phyloP scores from a whole-genome alignment of 2,888 invertebrate genomes.

The Drosophila borborema region DNA sequence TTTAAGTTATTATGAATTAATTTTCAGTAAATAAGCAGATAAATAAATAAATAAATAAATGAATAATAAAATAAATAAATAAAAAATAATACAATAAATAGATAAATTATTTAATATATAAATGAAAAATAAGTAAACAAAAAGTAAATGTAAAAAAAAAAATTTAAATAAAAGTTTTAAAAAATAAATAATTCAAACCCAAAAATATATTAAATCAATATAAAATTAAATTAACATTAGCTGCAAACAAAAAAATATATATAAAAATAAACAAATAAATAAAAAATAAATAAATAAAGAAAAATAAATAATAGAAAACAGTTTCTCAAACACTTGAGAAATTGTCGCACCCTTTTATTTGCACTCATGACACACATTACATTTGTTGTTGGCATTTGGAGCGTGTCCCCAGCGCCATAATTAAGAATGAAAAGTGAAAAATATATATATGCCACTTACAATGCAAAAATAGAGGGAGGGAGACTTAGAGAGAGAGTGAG shows the following conservation, averaged over 20 bases:
- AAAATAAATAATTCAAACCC: no score
- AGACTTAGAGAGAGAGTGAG: background rate
- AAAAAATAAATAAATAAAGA: background rate
- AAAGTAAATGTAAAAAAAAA: no score
- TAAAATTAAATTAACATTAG: background rate
- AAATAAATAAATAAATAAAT: no score
- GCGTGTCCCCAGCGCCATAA: constrained; percentile 64
- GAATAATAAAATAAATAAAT: no score
- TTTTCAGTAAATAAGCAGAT: no score
- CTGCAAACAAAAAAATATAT: background rate
- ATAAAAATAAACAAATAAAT: background rate
- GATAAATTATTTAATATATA: no score
- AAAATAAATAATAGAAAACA: background rate
- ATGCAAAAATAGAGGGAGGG: constrained; percentile 7
- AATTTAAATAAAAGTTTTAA: no score
- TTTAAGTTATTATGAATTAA: no score
- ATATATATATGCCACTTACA: constrained; percentile 60
- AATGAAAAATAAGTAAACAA: no score
- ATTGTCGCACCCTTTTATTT: constrained; percentile 26
- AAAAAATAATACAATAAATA: no score
- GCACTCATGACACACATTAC: constrained; percentile 10
- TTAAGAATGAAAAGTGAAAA: constrained; percentile 71
- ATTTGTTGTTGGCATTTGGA: constrained; percentile 64
- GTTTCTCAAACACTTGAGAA: background rate
- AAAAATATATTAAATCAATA: no score